These are phyloP conservation scores for Holothuria glaberrima DNA, from an alignment of 35 echinoderm and acorn worm species.

Conservation along the genomic window DNA sequence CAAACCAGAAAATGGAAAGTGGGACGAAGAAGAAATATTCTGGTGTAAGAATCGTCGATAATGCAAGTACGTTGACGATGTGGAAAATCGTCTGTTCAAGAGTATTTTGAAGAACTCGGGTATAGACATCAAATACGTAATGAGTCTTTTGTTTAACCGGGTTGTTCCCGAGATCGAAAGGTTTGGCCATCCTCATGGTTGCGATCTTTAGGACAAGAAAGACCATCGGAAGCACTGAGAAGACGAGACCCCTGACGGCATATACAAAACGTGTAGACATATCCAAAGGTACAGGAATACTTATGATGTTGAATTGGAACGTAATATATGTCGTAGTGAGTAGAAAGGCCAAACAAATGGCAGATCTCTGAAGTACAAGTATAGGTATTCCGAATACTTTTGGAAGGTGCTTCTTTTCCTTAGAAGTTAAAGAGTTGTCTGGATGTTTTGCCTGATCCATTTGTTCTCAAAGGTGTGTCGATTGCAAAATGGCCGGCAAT, in stretches of 20 bases:
- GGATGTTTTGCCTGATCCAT: constrained; percentile 1
- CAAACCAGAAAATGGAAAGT: constrained; percentile 41
- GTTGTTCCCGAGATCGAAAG: constrained; percentile 3
- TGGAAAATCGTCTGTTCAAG: constrained; percentile 56
- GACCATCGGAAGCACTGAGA: constrained; percentile 6
- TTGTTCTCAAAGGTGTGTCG: no score
- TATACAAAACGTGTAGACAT: background rate
- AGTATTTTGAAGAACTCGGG: constrained; percentile 45
- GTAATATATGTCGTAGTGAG: background rate
- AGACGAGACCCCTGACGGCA: background rate
- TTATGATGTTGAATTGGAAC: background rate
- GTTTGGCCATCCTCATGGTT: constrained; percentile 8
- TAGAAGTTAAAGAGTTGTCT: background rate
- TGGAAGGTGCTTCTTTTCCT: no score
- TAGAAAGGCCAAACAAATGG: background rate
- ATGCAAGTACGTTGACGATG: constrained; percentile 13
- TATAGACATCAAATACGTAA: constrained; percentile 5
- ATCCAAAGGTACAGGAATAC: background rate
- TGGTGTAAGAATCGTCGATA: background rate
- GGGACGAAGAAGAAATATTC: constrained; percentile 35
- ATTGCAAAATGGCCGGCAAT: no score
- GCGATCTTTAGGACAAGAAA: background rate
- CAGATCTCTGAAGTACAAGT: background rate
- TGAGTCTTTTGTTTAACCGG: constrained; percentile 12
- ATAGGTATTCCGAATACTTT: background rate